Conservation (phyloP, 2,113 vertebrate genomes). For the Fulmarus glacialis region DNA sequence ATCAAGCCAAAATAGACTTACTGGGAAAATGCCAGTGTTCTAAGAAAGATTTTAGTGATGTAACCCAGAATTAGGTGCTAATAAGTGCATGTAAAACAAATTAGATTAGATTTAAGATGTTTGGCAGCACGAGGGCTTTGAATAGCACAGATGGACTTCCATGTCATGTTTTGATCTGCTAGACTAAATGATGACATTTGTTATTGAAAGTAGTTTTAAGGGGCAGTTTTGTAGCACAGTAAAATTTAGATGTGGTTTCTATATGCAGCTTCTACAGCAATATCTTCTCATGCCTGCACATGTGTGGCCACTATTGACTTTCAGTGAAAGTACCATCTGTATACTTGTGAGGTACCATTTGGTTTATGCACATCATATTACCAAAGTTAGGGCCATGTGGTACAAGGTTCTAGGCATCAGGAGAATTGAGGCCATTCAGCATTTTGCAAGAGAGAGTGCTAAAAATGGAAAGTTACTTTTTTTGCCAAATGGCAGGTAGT, state of each 20-base stretch:
- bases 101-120: neutral
- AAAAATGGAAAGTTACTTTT: neutral
- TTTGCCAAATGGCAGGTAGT: neutral
- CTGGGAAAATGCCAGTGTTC: neutral
- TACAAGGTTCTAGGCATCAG: neutral
- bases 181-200: neutral
- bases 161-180: neutral
- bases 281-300: neutral
- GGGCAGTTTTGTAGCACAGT: neutral
- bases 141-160: neutral
- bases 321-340: neutral
- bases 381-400: neutral
- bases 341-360: neutral
- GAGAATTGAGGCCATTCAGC: neutral
- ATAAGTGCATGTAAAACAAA: neutral
- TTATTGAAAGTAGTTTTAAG: neutral
- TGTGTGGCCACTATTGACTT: neutral
- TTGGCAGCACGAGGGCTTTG: neutral
- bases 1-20: neutral
- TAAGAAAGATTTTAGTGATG: neutral
- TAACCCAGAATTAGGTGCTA: neutral
- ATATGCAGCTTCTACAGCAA: neutral
- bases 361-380: neutral
- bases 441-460: neutral
- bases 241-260: neutral